Conservation (phyloP, 2,113 vertebrate species). For the Oryzias curvinotus region DNA sequence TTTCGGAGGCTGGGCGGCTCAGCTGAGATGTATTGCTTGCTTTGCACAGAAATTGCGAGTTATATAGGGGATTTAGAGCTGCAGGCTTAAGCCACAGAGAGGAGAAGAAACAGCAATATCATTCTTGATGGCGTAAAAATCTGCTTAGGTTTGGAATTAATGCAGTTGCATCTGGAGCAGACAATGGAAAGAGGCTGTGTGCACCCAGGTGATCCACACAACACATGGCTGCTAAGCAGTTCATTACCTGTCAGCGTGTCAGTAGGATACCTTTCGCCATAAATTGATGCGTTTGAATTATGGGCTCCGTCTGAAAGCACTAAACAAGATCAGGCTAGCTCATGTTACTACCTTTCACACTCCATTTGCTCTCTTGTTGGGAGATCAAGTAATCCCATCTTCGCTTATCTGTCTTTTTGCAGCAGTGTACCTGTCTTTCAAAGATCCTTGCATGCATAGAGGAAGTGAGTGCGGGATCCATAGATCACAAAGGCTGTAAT, state of each 20-base stretch:
- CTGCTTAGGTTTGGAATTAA: background rate
- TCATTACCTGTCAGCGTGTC: constrained; percentile 39
- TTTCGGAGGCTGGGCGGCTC: constrained; percentile 41
- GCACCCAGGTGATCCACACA: constrained; percentile 19
- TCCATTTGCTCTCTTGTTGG: constrained; percentile 16
- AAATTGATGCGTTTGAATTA: constrained; percentile 24
- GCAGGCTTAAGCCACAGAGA: constrained; percentile 24
- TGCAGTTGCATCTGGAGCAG: background rate
- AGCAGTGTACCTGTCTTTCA: constrained; percentile 44
- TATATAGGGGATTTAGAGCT: constrained; percentile 38
- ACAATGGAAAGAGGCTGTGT: background rate
- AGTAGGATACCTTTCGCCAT: background rate
- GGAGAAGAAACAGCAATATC: constrained; percentile 10
- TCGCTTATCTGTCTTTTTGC: constrained; percentile 18
- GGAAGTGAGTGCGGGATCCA: too few relatives aligned
- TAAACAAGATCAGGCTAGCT: constrained; percentile 25
- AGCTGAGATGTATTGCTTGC: constrained; percentile 38
- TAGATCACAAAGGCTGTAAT: too few relatives aligned
- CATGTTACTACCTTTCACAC: constrained; percentile 8
- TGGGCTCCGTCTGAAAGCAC: constrained; percentile 22
- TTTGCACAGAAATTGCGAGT: constrained; percentile 46
- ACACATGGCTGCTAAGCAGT: constrained; percentile 12
- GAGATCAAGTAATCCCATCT: constrained; percentile 20
- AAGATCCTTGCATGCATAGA: constrained; percentile 19
- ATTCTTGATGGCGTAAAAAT: constrained; percentile 22